Conservation (phyloP, 1,140 invertebrate genomes). For the Brachionus calyciflorus region DNA sequence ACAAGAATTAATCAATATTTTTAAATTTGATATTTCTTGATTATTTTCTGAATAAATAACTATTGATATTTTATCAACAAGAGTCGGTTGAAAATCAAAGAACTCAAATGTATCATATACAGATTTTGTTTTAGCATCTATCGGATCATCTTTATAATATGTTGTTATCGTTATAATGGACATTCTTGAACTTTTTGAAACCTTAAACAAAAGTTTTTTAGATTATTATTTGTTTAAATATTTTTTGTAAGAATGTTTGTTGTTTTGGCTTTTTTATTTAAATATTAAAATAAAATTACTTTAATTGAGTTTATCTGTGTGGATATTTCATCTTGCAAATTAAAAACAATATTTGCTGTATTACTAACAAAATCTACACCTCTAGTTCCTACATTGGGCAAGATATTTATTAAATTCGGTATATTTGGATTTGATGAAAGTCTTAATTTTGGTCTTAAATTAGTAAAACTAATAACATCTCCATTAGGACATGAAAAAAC, state of each 20-base stretch:
- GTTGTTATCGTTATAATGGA: background rate
- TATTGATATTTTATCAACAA: background rate
- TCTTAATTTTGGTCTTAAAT: background rate
- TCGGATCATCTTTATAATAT: background rate
- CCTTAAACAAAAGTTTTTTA: background rate
- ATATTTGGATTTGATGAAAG: background rate
- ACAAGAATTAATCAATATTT: background rate
- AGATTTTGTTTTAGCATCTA: background rate
- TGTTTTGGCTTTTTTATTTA: background rate
- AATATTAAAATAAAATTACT: background rate
- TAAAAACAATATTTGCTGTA: background rate
- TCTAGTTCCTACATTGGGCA: background rate
- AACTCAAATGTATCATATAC: background rate
- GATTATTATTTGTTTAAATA: background rate
- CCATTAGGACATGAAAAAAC: background rate
- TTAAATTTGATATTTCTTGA: background rate
- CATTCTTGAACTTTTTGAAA: background rate
- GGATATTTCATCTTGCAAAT: constrained; percentile 8
- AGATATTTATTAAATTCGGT: background rate
- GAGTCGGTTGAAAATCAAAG: background rate
- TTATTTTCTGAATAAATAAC: background rate
- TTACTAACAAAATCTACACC: background rate
- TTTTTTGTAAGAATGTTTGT: background rate
- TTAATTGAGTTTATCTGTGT: constrained; percentile 12
- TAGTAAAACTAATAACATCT: background rate